These are phyloP conservation scores for Brachyrhaphis roseni DNA, from an alignment of 2,797 vertebrate species.

Conservation along the genomic window DNA sequence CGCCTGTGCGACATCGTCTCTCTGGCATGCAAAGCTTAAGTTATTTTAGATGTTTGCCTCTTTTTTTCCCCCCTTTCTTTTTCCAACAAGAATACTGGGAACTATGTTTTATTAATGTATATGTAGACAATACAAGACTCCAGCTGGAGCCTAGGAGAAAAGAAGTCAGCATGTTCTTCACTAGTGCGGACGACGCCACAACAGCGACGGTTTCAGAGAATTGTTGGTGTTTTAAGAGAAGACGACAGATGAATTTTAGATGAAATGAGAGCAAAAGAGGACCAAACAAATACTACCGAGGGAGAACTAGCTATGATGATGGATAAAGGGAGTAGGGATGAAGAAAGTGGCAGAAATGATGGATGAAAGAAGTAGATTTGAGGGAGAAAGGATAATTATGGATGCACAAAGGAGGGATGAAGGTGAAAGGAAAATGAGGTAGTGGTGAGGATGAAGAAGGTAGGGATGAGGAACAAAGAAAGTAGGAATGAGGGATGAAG, in stretches of 20 bases:
- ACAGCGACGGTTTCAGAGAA: neutral
- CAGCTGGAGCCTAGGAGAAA: neutral
- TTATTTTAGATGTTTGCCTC: constrained; percentile 8
- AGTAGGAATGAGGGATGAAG: neutral
- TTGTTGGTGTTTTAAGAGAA: neutral
- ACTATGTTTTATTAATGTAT: constrained; percentile 5
- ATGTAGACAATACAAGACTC: neutral
- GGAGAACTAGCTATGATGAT: neutral
- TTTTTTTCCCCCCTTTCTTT: neutral
- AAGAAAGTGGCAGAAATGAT: neutral
- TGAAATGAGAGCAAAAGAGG: neutral
- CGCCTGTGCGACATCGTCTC: neutral
- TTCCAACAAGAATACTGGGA: neutral
- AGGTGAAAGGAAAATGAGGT: neutral
- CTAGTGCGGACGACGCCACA: neutral
- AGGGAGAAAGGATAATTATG: neutral
- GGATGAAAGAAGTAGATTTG: neutral
- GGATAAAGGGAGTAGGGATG: neutral
- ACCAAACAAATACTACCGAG: neutral
- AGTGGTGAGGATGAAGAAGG: neutral
- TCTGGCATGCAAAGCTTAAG: constrained; percentile 2
- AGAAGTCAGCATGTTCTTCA: neutral
- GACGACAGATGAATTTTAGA: neutral
- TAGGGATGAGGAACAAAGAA: neutral
- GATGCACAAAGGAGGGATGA: neutral